phyloP scores from a whole-genome alignment of 2,113 vertebrate species.

The Lepidothrix coronata region DNA sequence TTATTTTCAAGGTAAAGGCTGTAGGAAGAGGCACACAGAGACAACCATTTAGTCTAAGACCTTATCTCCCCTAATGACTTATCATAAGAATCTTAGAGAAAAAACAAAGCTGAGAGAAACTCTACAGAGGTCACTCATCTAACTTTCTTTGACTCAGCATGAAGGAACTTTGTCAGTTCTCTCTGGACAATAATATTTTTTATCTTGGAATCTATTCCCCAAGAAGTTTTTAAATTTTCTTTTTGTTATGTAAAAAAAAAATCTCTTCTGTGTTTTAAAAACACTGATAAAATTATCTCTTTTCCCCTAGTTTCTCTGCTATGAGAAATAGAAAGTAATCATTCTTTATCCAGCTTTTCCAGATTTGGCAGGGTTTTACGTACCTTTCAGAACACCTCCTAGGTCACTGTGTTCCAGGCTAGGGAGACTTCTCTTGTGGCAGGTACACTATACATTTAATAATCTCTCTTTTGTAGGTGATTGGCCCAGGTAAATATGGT shows the following conservation, averaged over 20 bases:
- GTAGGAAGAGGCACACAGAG: neutral
- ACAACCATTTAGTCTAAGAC: neutral
- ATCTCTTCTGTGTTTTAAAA: neutral
- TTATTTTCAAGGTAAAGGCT: neutral
- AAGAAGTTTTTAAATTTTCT: neutral
- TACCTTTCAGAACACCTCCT: neutral
- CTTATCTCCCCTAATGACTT: neutral
- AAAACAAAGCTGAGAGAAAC: neutral
- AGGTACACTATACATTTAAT: neutral
- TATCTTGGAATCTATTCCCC: neutral
- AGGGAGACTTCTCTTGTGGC: neutral
- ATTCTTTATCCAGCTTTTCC: neutral
- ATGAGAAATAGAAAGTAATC: neutral
- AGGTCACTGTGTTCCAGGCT: neutral
- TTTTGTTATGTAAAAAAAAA: neutral
- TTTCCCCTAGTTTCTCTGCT: neutral
- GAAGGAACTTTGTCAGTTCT: neutral
- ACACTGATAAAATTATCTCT: neutral
- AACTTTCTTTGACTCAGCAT: neutral
- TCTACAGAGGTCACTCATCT: neutral
- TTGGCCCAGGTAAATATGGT: neutral
- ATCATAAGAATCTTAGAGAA: neutral
- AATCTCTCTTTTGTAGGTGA: neutral
- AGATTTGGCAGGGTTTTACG: accelerated
- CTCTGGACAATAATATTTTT: neutral